Conservation (phyloP, 2,797 vertebrate species). For the Siniperca obscura region DNA sequence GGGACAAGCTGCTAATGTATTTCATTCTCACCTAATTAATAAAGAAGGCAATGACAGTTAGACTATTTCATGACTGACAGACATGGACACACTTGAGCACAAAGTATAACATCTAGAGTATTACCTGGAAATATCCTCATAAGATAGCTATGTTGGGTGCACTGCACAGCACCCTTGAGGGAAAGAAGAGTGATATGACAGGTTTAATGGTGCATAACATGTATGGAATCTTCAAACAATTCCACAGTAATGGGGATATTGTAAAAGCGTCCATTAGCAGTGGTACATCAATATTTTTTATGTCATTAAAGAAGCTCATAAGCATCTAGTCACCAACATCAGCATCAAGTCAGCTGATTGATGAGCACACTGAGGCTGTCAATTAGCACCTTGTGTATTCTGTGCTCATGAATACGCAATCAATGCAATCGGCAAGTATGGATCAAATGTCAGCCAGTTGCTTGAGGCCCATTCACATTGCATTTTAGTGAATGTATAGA, state of each 20-base stretch:
- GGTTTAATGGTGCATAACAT: conserved; percentile 67
- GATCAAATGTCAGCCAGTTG: conserved; percentile 62
- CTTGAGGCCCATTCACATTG: conserved; percentile 51
- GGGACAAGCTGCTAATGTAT: neutral
- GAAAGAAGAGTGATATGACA: conserved; percentile 53
- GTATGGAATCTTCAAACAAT: conserved; percentile 71
- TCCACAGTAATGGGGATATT: conserved; percentile 62
- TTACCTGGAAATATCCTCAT: conserved; percentile 7
- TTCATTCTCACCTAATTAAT: conserved; percentile 20
- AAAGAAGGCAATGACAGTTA: conserved; percentile 19
- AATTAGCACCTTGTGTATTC: conserved; percentile 56
- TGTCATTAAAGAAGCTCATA: conserved; percentile 68
- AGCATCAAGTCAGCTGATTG: conserved; percentile 67
- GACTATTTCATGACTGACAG: conserved; percentile 18
- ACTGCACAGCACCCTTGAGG: conserved; percentile 36
- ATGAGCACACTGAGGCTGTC: conserved; percentile 67
- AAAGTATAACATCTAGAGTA: conserved; percentile 22
- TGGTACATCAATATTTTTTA: conserved; percentile 57
- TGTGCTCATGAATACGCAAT: conserved; percentile 66
- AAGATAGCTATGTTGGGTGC: conserved; percentile 30
- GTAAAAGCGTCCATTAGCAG: conserved; percentile 70
- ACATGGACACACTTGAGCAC: conserved; percentile 28
- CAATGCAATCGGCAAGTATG: conserved; percentile 56
- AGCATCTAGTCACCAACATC: conserved; percentile 47
- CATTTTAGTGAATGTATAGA: conserved; percentile 15